Conservation (phyloP, 2,797 vertebrate species). For the Phoeniculus purpureus region DNA sequence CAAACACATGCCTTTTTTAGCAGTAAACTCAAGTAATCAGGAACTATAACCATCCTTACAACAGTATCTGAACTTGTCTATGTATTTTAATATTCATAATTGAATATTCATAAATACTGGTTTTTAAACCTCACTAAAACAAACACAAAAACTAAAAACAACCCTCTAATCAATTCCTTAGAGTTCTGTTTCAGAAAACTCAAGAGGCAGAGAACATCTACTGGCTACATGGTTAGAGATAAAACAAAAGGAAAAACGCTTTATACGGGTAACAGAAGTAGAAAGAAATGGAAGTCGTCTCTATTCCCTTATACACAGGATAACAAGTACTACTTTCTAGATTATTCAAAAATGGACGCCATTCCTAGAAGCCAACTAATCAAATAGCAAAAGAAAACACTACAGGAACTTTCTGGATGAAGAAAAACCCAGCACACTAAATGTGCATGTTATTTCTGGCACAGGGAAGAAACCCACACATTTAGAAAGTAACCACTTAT, state of each 20-base stretch:
- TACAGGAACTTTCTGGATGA: not conserved
- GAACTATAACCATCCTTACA: not conserved
- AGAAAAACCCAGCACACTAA: not conserved
- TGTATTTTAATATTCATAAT: not conserved
- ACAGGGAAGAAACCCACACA: not conserved
- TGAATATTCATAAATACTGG: not conserved
- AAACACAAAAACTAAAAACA: no score
- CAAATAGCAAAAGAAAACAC: conserved; percentile 6
- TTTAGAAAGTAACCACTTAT: not conserved
- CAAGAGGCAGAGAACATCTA: not conserved
- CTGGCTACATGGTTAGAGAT: not conserved
- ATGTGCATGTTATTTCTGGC: not conserved
- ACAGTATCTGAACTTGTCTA: not conserved
- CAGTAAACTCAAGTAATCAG: not conserved
- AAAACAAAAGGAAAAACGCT: not conserved
- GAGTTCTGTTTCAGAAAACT: not conserved
- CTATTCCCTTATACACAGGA: not conserved
- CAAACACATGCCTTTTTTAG: not conserved
- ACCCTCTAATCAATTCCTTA: not conserved
- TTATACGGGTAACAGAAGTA: not conserved
- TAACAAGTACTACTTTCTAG: not conserved
- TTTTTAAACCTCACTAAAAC: not conserved
- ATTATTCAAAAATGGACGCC: not conserved
- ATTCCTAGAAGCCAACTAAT: not conserved
- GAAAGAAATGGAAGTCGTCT: not conserved